Evolutionary conservation across 2,113 vertebrate genomes (phyloP), one percentile per base, ranked within the genome.

Genomic region (Heterochromis multidens): DNA sequence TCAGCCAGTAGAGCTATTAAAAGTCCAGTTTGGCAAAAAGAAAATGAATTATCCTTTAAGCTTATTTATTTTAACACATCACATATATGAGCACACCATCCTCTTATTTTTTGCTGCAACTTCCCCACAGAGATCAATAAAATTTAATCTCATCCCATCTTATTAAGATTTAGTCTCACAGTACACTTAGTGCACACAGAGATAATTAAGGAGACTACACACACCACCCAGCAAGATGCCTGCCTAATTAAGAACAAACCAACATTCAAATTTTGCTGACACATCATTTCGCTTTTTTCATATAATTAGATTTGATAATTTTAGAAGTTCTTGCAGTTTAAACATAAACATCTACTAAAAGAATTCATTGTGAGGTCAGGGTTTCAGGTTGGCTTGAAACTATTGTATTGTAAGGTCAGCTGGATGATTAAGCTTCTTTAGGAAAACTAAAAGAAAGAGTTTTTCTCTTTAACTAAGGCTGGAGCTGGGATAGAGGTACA

Each of bases 161-260:
- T 77, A 87, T 89, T 84, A 79, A 83, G 46, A 82, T 88, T 84
- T 84, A 84, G 86, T 92, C 80, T 83, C 80, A 76, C 81, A 65
- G 27, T 74, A n/a, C 27, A 54, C 27, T 54, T 54, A 33, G 11
- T 0, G 11, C 2, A 0, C 46, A 14, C 46, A 74, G 70, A 33
- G 46, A 74, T 74, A 74, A 74, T 74, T 74, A 74, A 54, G 27
- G 70, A 54, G 27, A 9, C 70, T 54, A 52, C 70, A 54, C 70
- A 54, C 11, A 7, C 27, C 23, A 74, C 46, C 70, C 46, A 29
- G 70, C 46, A n/a, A 74, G 46, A 74, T 33, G 46, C 67, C 13
- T 2, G 0, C 70, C 70, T 74, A 74, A 74, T 74, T 74, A 74
- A 54, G 70, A 74, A 12, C 70, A 9, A 74, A 46, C 19, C 46